Conservation (phyloP, 2,888 invertebrate species). For the Troglohyphantes excavatus region DNA sequence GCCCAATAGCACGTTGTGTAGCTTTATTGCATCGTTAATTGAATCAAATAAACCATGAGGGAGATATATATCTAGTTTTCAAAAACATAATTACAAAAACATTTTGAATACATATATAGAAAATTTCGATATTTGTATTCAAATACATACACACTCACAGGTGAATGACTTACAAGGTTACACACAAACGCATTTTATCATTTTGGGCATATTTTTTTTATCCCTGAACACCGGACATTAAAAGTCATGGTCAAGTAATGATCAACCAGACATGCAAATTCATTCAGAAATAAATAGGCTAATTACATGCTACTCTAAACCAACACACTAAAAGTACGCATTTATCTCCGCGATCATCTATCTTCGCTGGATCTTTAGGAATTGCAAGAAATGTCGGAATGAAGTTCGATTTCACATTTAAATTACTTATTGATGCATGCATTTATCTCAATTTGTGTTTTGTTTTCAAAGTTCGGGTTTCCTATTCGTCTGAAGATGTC, state of each 20-base stretch:
- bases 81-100: too few species aligned
- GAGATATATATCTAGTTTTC: too few species aligned
- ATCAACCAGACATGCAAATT: not conserved
- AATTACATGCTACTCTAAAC: not conserved
- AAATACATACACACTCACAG: not conserved
- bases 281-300: conserved; percentile 9
- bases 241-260: not conserved
- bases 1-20: too few species aligned
- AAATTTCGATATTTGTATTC: not conserved
- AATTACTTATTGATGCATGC: not conserved
- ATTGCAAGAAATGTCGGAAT: not conserved
- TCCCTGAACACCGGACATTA: not conserved
- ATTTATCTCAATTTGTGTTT: not conserved
- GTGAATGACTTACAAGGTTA: not conserved
- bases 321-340: not conserved
- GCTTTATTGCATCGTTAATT: too few species aligned
- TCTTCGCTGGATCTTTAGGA: not conserved
- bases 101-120: not conserved
- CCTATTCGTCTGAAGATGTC: not conserved
- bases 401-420: not conserved
- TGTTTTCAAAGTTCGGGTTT: not conserved
- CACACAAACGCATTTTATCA: too few species aligned
- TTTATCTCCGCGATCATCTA: not conserved
- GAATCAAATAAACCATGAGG: too few species aligned
- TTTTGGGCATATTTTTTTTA: not conserved